These are phyloP conservation scores for Drepanosiphum platanoidis DNA, from an alignment of 2,888 invertebrate species.

Conservation along the genomic window DNA sequence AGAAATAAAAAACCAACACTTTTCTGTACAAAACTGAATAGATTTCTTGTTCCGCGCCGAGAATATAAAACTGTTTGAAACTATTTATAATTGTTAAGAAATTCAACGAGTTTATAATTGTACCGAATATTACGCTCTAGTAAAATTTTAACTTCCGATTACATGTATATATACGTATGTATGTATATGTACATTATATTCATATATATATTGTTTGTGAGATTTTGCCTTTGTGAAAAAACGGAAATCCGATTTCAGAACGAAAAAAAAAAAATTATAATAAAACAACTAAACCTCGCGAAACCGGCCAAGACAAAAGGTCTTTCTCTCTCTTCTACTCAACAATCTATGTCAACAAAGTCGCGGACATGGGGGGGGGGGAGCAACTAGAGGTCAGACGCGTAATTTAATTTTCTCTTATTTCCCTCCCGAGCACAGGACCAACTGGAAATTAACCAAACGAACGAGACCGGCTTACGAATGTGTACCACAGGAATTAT, in stretches of 20 bases:
- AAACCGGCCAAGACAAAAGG: background rate
- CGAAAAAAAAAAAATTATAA: background rate
- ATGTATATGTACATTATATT: too few relatives aligned
- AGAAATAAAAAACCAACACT: too few relatives aligned
- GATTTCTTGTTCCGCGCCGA: background rate
- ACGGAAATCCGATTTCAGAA: background rate
- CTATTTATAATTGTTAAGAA: background rate
- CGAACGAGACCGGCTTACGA: slow-evolving; percentile 13
- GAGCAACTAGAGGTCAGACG: background rate
- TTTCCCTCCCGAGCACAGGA: background rate
- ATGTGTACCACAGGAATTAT: slow-evolving; percentile 19
- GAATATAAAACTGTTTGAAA: background rate
- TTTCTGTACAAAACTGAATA: too few relatives aligned
- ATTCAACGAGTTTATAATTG: background rate
- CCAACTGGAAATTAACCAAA: slow-evolving; percentile 33
- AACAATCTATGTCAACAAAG: slow-evolving; percentile 15
- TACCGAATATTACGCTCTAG: background rate
- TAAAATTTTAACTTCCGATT: background rate
- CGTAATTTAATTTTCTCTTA: slow-evolving; percentile 44
- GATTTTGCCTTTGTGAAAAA: background rate
- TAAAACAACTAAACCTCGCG: background rate
- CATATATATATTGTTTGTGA: background rate
- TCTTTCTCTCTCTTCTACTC: background rate
- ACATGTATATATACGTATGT: background rate
- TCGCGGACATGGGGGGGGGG: background rate